Conservation (phyloP, 1,140 invertebrate genomes). For the Drosophila ficusphila region DNA sequence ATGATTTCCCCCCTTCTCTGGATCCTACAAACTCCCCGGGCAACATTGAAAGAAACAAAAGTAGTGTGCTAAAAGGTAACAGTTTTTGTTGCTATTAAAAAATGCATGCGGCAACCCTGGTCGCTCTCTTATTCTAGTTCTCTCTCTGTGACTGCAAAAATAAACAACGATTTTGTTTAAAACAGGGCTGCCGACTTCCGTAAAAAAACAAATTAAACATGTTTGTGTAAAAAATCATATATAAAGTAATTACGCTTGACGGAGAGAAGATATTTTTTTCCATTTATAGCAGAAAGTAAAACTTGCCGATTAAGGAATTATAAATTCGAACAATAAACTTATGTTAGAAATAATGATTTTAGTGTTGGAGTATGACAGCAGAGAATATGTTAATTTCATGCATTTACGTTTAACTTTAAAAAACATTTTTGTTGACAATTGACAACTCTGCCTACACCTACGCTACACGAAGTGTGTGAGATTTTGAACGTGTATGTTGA, state of each 20-base stretch:
- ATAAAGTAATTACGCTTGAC: no score
- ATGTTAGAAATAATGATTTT: no score
- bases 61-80: slow-evolving; percentile 59
- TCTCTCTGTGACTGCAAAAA: slow-evolving; percentile 38
- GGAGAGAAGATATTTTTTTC: no score
- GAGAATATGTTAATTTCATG: no score
- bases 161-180: slow-evolving; percentile 54
- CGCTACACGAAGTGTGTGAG: neutral
- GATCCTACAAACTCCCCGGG: neutral
- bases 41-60: slow-evolving; percentile 69
- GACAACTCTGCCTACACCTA: slow-evolving; percentile 32
- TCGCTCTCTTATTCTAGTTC: slow-evolving; percentile 12
- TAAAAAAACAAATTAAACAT: no score
- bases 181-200: slow-evolving; percentile 43
- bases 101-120: slow-evolving; percentile 43
- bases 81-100: slow-evolving; percentile 34
- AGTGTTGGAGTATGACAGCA: no score
- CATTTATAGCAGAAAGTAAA: no score
- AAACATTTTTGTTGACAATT: neutral
- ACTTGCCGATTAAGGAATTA: no score
- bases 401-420: no score
- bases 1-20: slow-evolving; percentile 35
- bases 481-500: slow-evolving; percentile 12
- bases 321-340: no score
- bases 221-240: no score